Evolutionary conservation across 2,113 vertebrate genomes (phyloP).

Genomic region (Phoxinus phoxinus): DNA sequence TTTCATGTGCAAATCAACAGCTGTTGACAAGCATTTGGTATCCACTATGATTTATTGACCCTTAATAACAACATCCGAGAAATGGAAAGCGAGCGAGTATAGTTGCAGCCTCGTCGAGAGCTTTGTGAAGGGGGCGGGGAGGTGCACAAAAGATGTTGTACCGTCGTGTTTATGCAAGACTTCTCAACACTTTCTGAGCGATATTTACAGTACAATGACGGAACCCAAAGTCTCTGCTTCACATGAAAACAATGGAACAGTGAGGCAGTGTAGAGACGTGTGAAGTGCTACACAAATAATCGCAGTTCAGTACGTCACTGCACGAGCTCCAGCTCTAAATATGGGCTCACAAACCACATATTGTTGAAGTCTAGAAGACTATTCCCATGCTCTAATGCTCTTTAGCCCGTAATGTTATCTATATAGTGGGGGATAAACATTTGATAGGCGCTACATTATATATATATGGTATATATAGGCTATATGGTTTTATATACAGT

Average conservation of each 20-base stretch:
- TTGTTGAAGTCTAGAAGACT: background rate
- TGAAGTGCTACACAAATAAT: background rate
- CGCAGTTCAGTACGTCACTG: background rate
- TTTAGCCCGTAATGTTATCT: background rate
- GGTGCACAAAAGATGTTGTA: background rate
- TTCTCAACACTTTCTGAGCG: background rate
- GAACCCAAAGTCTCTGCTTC: conserved; percentile 1
- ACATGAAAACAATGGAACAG: background rate
- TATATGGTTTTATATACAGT: too few relatives aligned
- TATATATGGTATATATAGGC: too few relatives aligned
- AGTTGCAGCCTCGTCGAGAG: background rate
- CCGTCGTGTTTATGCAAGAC: background rate
- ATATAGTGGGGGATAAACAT: background rate
- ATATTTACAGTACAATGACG: conserved; percentile 21
- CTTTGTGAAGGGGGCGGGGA: conserved; percentile 8
- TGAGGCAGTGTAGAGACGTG: background rate
- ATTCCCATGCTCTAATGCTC: background rate
- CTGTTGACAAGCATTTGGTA: conserved; percentile 45
- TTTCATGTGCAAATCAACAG: conserved; percentile 35
- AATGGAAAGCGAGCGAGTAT: background rate
- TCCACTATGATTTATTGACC: conserved; percentile 37
- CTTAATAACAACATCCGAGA: conserved; percentile 39
- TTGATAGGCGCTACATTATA: background rate
- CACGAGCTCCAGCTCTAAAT: conserved; percentile 11
- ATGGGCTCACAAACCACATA: conserved; percentile 7